Evolutionary conservation across 1,140 invertebrate genomes (phyloP), one percentile per base, ranked within the genome.

Genomic region (roundworm (Caenorhabditis elegans)): DNA sequence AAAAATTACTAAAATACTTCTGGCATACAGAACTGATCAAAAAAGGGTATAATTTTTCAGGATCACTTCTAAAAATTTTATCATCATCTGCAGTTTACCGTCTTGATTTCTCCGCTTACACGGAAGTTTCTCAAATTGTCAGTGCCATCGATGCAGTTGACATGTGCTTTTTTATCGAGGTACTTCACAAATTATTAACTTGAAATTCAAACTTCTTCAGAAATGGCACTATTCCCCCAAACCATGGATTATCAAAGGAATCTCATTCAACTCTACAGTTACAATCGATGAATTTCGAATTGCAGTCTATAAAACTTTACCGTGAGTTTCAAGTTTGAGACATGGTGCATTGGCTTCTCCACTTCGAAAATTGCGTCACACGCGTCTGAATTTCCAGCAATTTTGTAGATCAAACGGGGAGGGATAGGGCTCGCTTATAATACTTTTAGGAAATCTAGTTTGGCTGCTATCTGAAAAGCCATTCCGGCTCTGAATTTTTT

Each of bases 181-280:
- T 60, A 34, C 11, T 26, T 3, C n/a, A n/a, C n/a, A n/a, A n/a
- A n/a, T n/a, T n/a, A n/a, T n/a, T n/a, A n/a, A n/a, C 39, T 43
- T 43, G 39, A 15, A 43, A 43, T 43, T 15, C 39, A 15, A 43
- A 43, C 39, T 43, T 43, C 39, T 43, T 43, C 53, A 60, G 60
- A 70, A 1, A 11, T 70, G 60, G 60, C 34, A 70, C n/a, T 70
- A 11, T 8, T 70, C 60, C 8, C 31, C 34, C 2, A 70, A 70
- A 43, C 60, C 60, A 22, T 70, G 60, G 60, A 39, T 70, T 13
- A 70, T 70, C n/a, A 70, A 70, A 39, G 60, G 34, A 11, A 70
- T 70, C n/a, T 70, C 60, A 10, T 70, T 70, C n/a, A 70, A 70
- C 13, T 70, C 60, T 0, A 39, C 34, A 39, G 60, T 70, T 10